A percentile compares a stretch with the other conserved stretches of the same genome.
Conservation (phyloP, 2,888 invertebrate species). For the Phasia obesa region DNA sequence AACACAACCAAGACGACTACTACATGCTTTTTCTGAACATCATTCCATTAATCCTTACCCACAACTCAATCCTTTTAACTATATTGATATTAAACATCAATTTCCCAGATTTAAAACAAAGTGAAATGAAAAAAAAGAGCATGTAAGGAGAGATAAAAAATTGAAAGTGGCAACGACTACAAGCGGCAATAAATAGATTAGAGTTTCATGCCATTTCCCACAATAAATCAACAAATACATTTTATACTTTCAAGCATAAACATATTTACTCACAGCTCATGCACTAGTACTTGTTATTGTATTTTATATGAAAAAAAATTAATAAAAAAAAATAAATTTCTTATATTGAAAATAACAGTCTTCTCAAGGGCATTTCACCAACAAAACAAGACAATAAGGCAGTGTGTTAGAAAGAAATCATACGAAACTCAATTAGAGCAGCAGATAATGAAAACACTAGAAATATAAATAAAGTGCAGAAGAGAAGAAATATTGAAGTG, state of each 20-base stretch:
- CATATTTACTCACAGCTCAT: neutral
- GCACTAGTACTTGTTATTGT: neutral
- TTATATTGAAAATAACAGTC: conserved; percentile 57
- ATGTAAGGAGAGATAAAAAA: no score
- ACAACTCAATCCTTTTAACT: no score
- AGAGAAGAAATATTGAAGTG: conserved; percentile 41
- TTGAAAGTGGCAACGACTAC: no score
- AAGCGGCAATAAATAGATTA: conserved; percentile 49
- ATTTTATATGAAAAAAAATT: neutral
- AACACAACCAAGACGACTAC: neutral
- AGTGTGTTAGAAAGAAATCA: neutral
- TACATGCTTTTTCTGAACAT: no score
- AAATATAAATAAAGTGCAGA: neutral
- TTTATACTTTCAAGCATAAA: conserved; percentile 2
- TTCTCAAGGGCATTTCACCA: conserved; percentile 24
- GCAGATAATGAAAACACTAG: conserved; percentile 48
- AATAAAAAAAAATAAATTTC: conserved; percentile 53
- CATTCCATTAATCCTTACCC: no score
- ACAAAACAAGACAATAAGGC: neutral
- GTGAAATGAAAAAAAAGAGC: no score
- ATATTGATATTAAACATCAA: no score
- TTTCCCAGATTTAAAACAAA: no score
- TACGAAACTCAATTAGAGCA: conserved; percentile 62
- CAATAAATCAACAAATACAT: conserved; percentile 49
- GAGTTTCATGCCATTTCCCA: conserved; percentile 45